Percentiles rank a stretch among this genome's conserved stretches.
phyloP scores from a whole-genome alignment of 23 tunicate species.

The Oikopleura albicans region DNA sequence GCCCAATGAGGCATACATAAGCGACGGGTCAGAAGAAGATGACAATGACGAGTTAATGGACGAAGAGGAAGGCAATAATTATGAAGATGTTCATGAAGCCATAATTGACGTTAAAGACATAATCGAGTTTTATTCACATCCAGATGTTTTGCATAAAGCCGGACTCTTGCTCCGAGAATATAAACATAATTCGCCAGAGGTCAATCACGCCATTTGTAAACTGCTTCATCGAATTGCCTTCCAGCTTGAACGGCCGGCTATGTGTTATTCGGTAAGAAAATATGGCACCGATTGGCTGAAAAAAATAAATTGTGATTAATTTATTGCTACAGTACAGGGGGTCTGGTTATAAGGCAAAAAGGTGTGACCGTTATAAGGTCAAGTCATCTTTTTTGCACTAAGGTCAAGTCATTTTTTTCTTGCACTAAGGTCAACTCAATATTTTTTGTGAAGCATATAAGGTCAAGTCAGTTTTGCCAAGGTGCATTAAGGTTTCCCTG shows the following conservation, averaged over 20 bases:
- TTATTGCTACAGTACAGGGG: too few relatives aligned
- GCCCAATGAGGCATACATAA: neutral
- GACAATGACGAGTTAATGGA: neutral
- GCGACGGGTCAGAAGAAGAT: neutral
- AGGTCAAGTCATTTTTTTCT: too few relatives aligned
- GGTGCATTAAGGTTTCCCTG: too few relatives aligned
- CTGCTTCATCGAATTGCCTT: neutral
- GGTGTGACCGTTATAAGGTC: too few relatives aligned
- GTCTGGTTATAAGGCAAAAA: too few relatives aligned
- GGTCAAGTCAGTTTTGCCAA: too few relatives aligned
- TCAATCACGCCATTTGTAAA: conserved; percentile 7
- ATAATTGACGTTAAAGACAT: neutral
- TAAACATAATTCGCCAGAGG: neutral
- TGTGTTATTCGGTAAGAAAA: conserved; percentile 6
- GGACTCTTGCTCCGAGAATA: neutral
- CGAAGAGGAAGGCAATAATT: neutral
- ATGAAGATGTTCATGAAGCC: neutral
- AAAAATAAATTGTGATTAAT: too few relatives aligned
- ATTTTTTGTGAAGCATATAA: too few relatives aligned
- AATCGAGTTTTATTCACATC: neutral
- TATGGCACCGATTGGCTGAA: too few relatives aligned
- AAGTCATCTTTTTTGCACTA: too few relatives aligned
- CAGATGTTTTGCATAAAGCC: conserved; percentile 7
- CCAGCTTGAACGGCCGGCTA: conserved; percentile 2
- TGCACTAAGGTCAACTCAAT: too few relatives aligned